Evolutionary conservation across 2,113 vertebrate genomes (phyloP), one percentile per base, ranked within the genome.

Genomic region (Rhabdornis inornatus): DNA sequence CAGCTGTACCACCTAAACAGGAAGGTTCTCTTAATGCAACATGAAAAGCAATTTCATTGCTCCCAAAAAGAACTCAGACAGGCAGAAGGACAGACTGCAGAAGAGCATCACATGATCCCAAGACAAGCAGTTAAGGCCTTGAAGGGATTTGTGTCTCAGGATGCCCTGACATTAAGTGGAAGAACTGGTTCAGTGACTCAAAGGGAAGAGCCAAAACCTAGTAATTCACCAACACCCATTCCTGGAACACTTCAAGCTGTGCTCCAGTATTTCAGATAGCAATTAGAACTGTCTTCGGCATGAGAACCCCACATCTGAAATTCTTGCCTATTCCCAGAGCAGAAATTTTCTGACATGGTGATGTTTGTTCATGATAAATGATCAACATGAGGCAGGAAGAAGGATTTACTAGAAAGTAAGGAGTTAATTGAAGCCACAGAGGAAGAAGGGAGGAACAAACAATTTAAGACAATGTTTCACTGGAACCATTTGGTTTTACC

Each of bases 401-500:
- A 94, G 31, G 31, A 79, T 82, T 93, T 76, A 75, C 85, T 50
- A 63, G 42, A 86, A 94, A 90, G 49, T 17, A 55, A 53, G 35
- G 44, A 75, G 59, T 56, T 81, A 76, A 19, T 70, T 88, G 65
- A 93, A 94, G 78, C 31, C 93, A 81, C 45, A 65, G 49, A 72
- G 61, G 86, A 83, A 57, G 35, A 77, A 86, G 70, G 44, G 40
- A 91, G 10, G 44, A 78, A 65, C 60, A 92, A 49, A 60, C 7
- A 82, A 59, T 50, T 77, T 22, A 80, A 85, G 71, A 39, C 40
- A 66, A 65, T 2, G 45, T 75, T 96, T 66, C 64, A 76, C 30
- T 74, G 57, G 56, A 84, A 50, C 52, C 61, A 45, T 37, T 92
- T 82, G 55, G 16, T n/a, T 83, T 98, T 97, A 99, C 99, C 99